These are phyloP conservation scores for Drosophila azteca DNA, from an alignment of 1,140 invertebrate species.

Conservation along the genomic window DNA sequence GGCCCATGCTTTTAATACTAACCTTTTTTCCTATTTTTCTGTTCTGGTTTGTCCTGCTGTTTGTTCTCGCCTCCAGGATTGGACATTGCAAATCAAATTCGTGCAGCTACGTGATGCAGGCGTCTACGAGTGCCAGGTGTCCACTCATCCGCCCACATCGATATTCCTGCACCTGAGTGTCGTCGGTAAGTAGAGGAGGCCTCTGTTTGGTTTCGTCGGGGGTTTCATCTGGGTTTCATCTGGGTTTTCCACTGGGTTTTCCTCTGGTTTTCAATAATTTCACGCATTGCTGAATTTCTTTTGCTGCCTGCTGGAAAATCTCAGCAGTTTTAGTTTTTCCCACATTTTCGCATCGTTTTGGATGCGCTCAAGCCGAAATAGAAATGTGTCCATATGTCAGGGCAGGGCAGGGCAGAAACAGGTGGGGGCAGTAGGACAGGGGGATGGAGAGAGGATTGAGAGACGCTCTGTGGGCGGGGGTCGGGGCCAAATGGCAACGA, in stretches of 20 bases:
- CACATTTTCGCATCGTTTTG: constrained; percentile 37
- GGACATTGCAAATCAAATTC: constrained; percentile 93
- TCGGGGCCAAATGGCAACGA: constrained; percentile 63
- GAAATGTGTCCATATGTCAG: constrained; percentile 73
- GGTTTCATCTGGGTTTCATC: constrained; percentile 1
- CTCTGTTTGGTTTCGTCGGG: constrained; percentile 13
- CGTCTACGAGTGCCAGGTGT: constrained; percentile 94
- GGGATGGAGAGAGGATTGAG: not conserved
- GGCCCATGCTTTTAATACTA: constrained; percentile 35
- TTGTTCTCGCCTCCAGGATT: constrained; percentile 86
- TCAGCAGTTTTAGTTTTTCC: constrained; percentile 43
- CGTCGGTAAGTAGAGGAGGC: constrained; percentile 88
- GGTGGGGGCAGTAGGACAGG: not conserved
- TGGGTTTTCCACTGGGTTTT: constrained; percentile 7
- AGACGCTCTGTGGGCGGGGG: not conserved
- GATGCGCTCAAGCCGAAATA: constrained; percentile 75
- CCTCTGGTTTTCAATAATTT: constrained; percentile 57
- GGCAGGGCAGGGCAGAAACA: not conserved
- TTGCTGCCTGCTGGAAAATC: constrained; percentile 54
- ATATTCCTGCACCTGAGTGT: constrained; percentile 92
- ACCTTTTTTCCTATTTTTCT: constrained; percentile 8
- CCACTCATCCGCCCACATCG: constrained; percentile 93
- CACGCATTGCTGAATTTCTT: constrained; percentile 46
- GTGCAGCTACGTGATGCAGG: constrained; percentile 92
- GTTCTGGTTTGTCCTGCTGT: constrained; percentile 11